A percentile compares a stretch with the other conserved stretches of the same genome.
Conservation (phyloP, 2,113 vertebrate genomes). For the Thalassarche chlororhynchos region DNA sequence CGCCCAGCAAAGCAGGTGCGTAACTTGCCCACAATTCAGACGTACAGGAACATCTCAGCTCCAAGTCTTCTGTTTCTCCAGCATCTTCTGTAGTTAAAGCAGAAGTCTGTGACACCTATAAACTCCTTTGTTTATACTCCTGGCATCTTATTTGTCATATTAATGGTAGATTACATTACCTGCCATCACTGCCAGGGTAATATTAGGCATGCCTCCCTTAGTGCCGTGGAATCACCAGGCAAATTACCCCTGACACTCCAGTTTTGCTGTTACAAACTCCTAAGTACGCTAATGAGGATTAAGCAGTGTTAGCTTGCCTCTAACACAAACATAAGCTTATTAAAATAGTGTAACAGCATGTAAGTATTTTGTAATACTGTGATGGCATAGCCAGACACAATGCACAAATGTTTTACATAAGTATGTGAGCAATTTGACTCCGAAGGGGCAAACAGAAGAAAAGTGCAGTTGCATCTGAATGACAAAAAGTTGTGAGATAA, state of each 20-base stretch:
- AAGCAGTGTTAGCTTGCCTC: not conserved
- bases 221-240: no score
- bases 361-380: not conserved
- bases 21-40: not conserved
- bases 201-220: no score
- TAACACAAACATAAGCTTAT: not conserved
- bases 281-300: not conserved
- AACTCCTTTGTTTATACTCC: not conserved
- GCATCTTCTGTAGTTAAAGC: not conserved
- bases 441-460: not conserved
- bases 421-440: not conserved
- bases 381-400: not conserved
- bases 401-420: not conserved
- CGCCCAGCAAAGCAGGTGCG: not conserved
- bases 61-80: not conserved
- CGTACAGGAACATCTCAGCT: not conserved
- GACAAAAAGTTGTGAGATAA: not conserved
- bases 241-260: no score
- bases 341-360: not conserved
- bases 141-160: no score
- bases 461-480: not conserved
- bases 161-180: no score
- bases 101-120: not conserved
- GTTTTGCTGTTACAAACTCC: no score
- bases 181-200: no score